A percentile compares a stretch with the other conserved stretches of the same genome.
Evolutionary conservation across 2,113 vertebrate genomes (phyloP).

Genomic region (Alligator sinensis): DNA sequence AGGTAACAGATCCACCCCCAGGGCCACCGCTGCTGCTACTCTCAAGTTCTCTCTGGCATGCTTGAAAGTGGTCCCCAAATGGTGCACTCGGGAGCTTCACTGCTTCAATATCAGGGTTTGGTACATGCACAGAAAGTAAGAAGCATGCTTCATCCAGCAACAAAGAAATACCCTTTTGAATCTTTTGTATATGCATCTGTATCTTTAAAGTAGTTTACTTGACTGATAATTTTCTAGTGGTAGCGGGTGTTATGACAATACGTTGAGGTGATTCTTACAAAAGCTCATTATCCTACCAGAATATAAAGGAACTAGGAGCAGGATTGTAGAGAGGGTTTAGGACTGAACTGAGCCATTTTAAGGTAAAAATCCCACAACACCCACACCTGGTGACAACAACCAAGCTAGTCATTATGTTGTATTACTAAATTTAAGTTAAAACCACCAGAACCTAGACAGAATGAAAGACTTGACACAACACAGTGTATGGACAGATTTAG

Average conservation of each 20-base stretch:
- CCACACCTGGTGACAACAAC: neutral
- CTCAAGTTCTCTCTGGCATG: too few relatives aligned
- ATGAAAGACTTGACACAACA: neutral
- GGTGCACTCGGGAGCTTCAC: too few relatives aligned
- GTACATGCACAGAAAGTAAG: too few relatives aligned
- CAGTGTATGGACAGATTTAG: neutral
- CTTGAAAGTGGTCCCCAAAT: too few relatives aligned
- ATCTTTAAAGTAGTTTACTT: neutral
- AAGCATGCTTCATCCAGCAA: too few relatives aligned
- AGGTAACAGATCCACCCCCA: too few relatives aligned
- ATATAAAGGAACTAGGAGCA: neutral
- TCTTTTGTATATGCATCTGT: neutral
- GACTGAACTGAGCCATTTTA: neutral
- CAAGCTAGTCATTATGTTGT: neutral
- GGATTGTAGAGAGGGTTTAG: neutral
- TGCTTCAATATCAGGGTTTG: too few relatives aligned
- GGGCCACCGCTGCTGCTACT: too few relatives aligned
- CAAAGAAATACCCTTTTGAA: too few relatives aligned
- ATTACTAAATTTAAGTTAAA: neutral
- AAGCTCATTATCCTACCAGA: neutral
- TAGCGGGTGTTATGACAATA: fast-evolving
- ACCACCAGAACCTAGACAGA: neutral
- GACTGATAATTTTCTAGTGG: neutral
- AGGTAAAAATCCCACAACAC: neutral
- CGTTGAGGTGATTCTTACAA: neutral